Evolutionary conservation across 2,888 invertebrate genomes (phyloP).

Genomic region (Lithophane socia): DNA sequence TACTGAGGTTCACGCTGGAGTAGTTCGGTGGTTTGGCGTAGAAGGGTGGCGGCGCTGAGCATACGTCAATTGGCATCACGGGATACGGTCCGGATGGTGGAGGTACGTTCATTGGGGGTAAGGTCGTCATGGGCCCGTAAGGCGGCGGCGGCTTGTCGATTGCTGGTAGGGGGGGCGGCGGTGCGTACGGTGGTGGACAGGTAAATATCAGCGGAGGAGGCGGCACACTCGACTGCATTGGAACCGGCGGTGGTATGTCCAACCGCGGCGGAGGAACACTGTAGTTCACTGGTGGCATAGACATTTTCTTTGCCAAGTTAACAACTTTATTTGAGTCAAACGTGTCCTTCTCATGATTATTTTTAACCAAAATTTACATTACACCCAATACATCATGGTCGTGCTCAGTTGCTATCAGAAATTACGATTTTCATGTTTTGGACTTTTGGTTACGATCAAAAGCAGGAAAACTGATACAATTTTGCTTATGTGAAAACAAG

Average conservation of each 20-base stretch:
- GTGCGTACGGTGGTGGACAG: conserved; percentile 68
- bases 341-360: conserved; percentile 2
- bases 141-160: conserved; percentile 39
- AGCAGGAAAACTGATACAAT: conserved; percentile 13
- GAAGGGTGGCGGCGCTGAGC: conserved; percentile 62
- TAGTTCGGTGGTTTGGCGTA: conserved; percentile 29
- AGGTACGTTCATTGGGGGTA: conserved; percentile 67
- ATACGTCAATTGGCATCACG: conserved; percentile 61
- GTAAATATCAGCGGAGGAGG: conserved; percentile 66
- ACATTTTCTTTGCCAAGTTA: conserved; percentile 70
- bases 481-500: conserved; percentile 8
- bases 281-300: conserved; percentile 79
- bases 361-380: conserved; percentile 7
- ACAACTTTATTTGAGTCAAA: not conserved
- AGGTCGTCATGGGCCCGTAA: conserved; percentile 53
- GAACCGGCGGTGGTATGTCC: conserved; percentile 73
- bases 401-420: not conserved
- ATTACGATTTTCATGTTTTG: not conserved
- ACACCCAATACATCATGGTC: not conserved
- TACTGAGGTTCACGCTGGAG: conserved; percentile 13
- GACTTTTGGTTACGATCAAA: not conserved
- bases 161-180: conserved; percentile 54
- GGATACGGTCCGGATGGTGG: conserved; percentile 66
- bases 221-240: conserved; percentile 74
- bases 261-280: conserved; percentile 80